Conservation (phyloP, 92 coral and sea anemone species). For the Hydrozoanthus gracilis region DNA sequence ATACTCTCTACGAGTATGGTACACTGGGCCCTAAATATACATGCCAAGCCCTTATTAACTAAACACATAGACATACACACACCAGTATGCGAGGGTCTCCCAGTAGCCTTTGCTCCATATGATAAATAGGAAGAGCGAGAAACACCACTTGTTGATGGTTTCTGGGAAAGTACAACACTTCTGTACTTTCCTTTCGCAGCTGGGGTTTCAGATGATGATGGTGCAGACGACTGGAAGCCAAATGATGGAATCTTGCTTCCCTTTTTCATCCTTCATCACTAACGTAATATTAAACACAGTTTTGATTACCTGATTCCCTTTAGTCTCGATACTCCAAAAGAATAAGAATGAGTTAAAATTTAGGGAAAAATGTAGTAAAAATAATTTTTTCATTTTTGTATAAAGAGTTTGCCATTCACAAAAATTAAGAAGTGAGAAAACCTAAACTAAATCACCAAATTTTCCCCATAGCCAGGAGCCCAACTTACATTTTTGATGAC, state of each 20-base stretch:
- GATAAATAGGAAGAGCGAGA: conserved; percentile 1
- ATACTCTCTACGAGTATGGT: too few species aligned
- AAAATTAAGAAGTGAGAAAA: too few species aligned
- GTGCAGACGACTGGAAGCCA: conserved; percentile 7
- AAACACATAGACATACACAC: conserved; percentile 1
- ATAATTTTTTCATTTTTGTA: too few species aligned
- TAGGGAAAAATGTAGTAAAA: too few species aligned
- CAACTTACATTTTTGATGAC: too few species aligned
- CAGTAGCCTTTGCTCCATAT: conserved; percentile 11
- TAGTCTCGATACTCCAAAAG: too few species aligned
- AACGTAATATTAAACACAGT: neutral
- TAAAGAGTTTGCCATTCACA: too few species aligned
- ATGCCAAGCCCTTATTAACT: neutral
- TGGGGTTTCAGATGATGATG: conserved; percentile 29
- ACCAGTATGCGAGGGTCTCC: neutral
- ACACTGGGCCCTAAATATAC: neutral
- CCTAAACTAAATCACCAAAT: too few species aligned
- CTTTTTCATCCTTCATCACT: conserved; percentile 35
- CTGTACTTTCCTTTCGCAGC: conserved; percentile 16
- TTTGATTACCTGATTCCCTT: too few species aligned
- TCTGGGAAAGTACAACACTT: conserved; percentile 34
- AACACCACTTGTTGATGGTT: neutral
- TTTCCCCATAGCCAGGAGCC: too few species aligned
- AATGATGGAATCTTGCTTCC: conserved; percentile 31
- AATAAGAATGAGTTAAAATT: too few species aligned